These are phyloP conservation scores for Calliopum simillimum DNA, from an alignment of 2,888 invertebrate species.

Conservation along the genomic window DNA sequence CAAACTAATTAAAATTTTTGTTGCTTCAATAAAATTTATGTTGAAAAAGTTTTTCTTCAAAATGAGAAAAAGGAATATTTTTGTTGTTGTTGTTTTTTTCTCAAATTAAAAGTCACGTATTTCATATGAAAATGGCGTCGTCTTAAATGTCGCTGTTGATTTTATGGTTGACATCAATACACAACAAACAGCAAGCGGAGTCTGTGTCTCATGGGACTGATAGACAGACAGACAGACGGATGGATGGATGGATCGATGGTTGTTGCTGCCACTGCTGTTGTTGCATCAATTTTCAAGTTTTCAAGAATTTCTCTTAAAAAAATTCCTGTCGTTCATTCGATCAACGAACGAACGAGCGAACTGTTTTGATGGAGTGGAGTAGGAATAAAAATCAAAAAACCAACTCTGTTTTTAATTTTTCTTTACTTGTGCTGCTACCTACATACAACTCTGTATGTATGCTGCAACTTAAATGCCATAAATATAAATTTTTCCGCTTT, in stretches of 20 bases:
- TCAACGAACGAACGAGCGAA: slow-evolving; percentile 14
- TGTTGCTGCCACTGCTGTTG: background rate
- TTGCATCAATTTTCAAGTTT: slow-evolving; percentile 22
- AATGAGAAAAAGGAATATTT: background rate
- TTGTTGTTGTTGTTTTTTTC: background rate
- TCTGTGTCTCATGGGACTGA: no score
- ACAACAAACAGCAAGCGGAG: no score
- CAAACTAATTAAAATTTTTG: slow-evolving; percentile 38
- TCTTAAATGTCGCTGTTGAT: slow-evolving; percentile 10
- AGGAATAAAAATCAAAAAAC: slow-evolving; percentile 15
- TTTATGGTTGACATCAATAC: slow-evolving; percentile 9
- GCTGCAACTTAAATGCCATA: slow-evolving; percentile 44
- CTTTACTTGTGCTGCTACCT: slow-evolving; percentile 31
- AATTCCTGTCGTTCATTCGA: slow-evolving; percentile 21
- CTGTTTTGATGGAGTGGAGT: slow-evolving; percentile 11
- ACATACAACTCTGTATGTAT: no score
- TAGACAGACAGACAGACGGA: background rate
- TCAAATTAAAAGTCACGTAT: slow-evolving; percentile 37
- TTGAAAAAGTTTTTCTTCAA: background rate
- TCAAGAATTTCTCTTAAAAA: slow-evolving; percentile 33
- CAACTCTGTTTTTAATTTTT: slow-evolving; percentile 35
- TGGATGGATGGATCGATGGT: background rate
- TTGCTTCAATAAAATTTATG: background rate
- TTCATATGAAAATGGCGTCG: slow-evolving; percentile 31
- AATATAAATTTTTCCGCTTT: slow-evolving; percentile 47